Base-by-base conservation (phyloP, 2,888 invertebrate genomes). In the Dromius quadrimaculatus region DNA sequence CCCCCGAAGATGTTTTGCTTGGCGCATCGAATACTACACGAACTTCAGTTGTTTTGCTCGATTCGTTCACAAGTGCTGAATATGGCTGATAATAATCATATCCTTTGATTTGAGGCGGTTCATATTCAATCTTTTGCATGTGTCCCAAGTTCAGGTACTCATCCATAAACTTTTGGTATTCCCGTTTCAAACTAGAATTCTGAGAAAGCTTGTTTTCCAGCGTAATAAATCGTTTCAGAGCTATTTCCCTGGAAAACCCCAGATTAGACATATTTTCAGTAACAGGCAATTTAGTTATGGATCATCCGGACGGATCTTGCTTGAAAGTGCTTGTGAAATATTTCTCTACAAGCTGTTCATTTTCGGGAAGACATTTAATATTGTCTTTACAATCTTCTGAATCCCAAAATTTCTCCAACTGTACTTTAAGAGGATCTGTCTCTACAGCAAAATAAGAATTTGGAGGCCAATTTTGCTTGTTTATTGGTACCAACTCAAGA, bases 11-110 rank as follows among this genome's bases (percentile, higher is more conserved):
- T 1, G 54, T 23, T 15, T 54, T 22, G 11, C 13, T 2, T 1
- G 54, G 13, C 2, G 54, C 54, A 13, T 54, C 54, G 28, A 54
- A 54, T 6, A 54, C 54, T 1, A 28, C 28, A 6, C 54, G 54
- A 15, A 54, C 6, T 28, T 54, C 22, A 20, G 45, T 45, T 19
- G 45, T 45, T 20, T 19, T 6, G 11, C 45, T 54, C 8, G 13
- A 23, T n/a, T 2, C 8, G 13, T 54, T 54, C 17, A 28, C 17
- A 6, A 54, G 2, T 9, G 28, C 54, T 4, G 9, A 32, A 23
- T 54, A 13, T 1, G 54, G 54, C 28, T 28, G 9, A 17, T 15
- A 54, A n/a, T 54, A 54, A 8, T 6, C 54, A 9, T 6, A 1
- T 5, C 17, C 34, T n/a, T n/a, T n/a, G n/a, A n/a, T n/a, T n/a